Conservation (phyloP, 2,797 vertebrate species). For the Prunella strophiata region DNA sequence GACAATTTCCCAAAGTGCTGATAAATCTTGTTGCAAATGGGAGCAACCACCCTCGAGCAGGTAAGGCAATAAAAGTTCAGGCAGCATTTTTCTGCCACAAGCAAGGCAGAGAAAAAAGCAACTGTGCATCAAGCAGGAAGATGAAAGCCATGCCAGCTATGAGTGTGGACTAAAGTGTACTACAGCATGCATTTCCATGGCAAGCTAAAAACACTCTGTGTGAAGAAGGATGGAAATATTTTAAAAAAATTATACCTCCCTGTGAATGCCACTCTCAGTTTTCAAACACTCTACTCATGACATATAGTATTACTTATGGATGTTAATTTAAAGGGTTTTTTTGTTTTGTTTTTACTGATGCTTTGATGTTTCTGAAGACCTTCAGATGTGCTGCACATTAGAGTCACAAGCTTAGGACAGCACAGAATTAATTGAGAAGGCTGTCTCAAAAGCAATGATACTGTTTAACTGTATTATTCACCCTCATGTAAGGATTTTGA, state of each 20-base stretch:
- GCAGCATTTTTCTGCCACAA: constrained; percentile 74
- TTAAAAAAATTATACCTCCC: constrained; percentile 31
- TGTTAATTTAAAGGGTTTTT: constrained; percentile 77
- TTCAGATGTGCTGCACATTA: constrained; percentile 66
- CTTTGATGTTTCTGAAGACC: constrained; percentile 84
- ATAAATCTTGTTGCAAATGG: background rate
- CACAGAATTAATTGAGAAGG: constrained; percentile 79
- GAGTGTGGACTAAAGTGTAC: constrained; percentile 71
- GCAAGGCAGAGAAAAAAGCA: constrained; percentile 74
- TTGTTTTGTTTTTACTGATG: constrained; percentile 40
- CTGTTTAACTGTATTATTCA: constrained; percentile 77
- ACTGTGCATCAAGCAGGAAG: constrained; percentile 60
- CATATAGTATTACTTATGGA: constrained; percentile 76
- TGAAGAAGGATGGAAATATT: constrained; percentile 56
- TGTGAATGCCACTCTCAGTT: constrained; percentile 4
- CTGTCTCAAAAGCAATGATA: constrained; percentile 67
- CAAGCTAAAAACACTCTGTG: constrained; percentile 33
- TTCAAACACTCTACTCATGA: constrained; percentile 78
- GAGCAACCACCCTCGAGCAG: constrained; percentile 63
- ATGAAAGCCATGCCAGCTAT: constrained; percentile 80
- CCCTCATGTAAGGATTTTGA: constrained; percentile 1
- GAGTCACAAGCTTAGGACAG: constrained; percentile 72
- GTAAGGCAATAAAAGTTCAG: constrained; percentile 77
- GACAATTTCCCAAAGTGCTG: background rate
- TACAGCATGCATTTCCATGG: constrained; percentile 69